Percentiles rank a stretch among this genome's conserved stretches.
Conservation (phyloP, 2,797 vertebrate species). For the Gymnoscopelus braueri region DNA sequence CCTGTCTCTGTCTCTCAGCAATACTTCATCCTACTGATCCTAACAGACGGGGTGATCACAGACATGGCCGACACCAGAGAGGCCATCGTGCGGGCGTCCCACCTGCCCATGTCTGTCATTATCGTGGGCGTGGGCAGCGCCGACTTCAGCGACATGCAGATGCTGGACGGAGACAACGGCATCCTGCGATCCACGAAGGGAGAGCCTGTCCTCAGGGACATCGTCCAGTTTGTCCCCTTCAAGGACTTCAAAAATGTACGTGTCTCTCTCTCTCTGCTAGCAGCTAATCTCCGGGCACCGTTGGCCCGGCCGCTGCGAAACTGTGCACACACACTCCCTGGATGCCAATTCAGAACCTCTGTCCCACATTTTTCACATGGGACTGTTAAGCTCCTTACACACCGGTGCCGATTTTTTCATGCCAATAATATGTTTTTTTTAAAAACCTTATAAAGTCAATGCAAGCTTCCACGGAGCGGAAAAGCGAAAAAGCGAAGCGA, state of each 20-base stretch:
- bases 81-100: slow-evolving; percentile 80
- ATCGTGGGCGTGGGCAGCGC: slow-evolving; percentile 83
- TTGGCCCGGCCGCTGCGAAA: too few relatives aligned
- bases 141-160: slow-evolving; percentile 83
- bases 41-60: slow-evolving; percentile 82
- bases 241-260: background rate
- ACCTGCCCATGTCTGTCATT: slow-evolving; percentile 84
- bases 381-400: too few relatives aligned
- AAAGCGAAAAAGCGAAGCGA: too few relatives aligned
- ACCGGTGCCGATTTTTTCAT: too few relatives aligned
- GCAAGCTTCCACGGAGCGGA: too few relatives aligned
- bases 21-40: slow-evolving; percentile 82
- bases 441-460: too few relatives aligned
- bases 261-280: background rate
- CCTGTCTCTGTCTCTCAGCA: slow-evolving; percentile 63
- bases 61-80: slow-evolving; percentile 82
- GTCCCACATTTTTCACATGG: too few relatives aligned
- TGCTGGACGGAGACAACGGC: slow-evolving; percentile 79
- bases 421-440: too few relatives aligned
- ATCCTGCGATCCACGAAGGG: slow-evolving; percentile 75
- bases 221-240: background rate
- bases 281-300: too few relatives aligned
- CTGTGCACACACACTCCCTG: too few relatives aligned
- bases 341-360: too few relatives aligned
- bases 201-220: slow-evolving; percentile 59